Evolutionary conservation across 2,888 invertebrate genomes (phyloP), one percentile per base, ranked within the genome.

Genomic region (Thyatira batis): DNA sequence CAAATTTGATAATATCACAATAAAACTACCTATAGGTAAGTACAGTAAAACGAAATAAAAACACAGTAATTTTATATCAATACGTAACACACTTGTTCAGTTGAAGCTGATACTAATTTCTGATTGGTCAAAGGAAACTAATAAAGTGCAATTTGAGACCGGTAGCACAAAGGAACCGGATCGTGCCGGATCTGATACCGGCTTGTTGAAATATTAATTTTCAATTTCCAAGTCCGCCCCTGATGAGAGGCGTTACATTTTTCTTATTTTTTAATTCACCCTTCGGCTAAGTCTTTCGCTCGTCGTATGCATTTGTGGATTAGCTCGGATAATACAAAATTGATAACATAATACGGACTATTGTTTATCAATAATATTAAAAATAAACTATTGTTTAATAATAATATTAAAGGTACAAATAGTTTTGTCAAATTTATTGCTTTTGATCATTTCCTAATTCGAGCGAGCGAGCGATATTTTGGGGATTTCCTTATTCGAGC

Each of bases 41-140:
- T n/a, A 39, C 8, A 17, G 8, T 3, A 39, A 39, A 39, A 39
- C 11, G 13, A 39, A 30, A 30, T 3, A 10, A 11, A 30, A 8
- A 2, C 13, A 39, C 13, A 8, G 39, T 39, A 39, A 39, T 39
- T 39, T 39, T 33, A 33, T 13, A 33, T 13, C 33, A 33, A 33
- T 13, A 33, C 11, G 13, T 33, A 13, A 30, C 30, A 9, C 9
- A 30, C 9, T 4, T 39, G 39, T 17, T 39, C 39, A 39, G 5
- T 39, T 39, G 13, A 17, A 39, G 39, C 39, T 45, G 48, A 54
- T 33, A 49, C 21, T 58, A 59, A 56, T 74, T n/a, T 69, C 68
- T 80, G 81, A 85, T 84, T 84, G 84, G 76, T 82, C 84, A 84
- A 85, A 84, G 83, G 78, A 68, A 63, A 69, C 73, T 73, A 67